A percentile compares a stretch with the other conserved stretches of the same genome.
These are phyloP conservation scores for Globia sparganii DNA, from an alignment of 2,888 invertebrate genomes.

Conservation along the genomic window DNA sequence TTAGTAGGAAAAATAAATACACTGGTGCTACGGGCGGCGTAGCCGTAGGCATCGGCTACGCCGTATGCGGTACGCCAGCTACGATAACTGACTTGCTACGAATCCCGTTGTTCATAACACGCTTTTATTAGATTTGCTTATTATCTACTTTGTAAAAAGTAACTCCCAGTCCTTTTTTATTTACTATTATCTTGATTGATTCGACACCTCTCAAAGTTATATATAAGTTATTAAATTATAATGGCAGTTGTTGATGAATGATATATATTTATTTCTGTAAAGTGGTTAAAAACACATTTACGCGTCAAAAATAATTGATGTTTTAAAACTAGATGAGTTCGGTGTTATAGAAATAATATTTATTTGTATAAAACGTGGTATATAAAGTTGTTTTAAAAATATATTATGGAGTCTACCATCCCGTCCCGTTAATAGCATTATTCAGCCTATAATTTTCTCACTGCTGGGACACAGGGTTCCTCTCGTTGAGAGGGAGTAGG, in stretches of 20 bases:
- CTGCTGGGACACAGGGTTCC: too few species aligned
- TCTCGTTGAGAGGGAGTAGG: too few species aligned
- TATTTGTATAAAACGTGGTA: too few species aligned
- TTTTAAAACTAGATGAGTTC: background rate
- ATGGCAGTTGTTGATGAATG: background rate
- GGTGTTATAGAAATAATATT: too few species aligned
- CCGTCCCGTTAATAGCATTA: too few species aligned
- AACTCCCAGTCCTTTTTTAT: background rate
- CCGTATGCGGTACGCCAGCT: constrained; percentile 6
- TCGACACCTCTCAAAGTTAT: background rate
- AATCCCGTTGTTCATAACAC: background rate
- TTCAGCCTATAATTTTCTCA: too few species aligned
- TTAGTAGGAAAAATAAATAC: background rate
- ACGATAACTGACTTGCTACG: constrained; percentile 15
- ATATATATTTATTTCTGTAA: background rate
- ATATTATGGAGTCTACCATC: too few species aligned
- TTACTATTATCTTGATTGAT: background rate
- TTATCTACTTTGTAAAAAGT: background rate
- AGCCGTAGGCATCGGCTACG: background rate
- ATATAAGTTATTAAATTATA: background rate
- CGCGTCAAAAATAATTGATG: too few species aligned
- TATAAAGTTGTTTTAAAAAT: too few species aligned
- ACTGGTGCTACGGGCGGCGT: constrained; percentile 34
- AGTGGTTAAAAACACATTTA: background rate
- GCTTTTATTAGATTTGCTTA: constrained; percentile 5